Conservation (phyloP, 2,888 invertebrate species). For the Hedya salicella region DNA sequence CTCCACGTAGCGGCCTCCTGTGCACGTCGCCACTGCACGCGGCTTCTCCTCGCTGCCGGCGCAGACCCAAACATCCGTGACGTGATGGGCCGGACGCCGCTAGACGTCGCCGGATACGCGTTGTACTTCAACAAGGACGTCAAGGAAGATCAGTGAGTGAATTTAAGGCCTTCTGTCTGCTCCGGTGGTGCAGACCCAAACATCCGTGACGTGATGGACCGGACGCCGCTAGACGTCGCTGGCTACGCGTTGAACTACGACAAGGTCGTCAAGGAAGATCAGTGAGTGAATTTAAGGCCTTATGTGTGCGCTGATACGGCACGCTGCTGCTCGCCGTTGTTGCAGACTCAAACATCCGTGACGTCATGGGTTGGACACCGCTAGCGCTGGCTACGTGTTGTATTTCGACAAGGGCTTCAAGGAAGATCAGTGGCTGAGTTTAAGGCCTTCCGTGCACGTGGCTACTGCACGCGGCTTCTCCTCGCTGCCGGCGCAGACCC, state of each 20-base stretch:
- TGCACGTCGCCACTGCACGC: conserved; percentile 76
- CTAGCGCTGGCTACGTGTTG: no score
- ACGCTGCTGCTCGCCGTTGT: no score
- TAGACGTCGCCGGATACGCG: conserved; percentile 80
- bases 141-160: conserved; percentile 47
- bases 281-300: conserved; percentile 46
- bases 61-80: conserved; percentile 77
- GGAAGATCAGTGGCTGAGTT: no score
- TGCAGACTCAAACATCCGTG: no score
- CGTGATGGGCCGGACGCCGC: conserved; percentile 71
- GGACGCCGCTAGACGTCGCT: no score
- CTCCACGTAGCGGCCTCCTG: conserved; percentile 85
- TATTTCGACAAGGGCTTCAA: no score
- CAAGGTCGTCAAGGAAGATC: conserved; percentile 52
- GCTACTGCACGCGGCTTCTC: conserved; percentile 78
- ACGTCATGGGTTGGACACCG: no score
- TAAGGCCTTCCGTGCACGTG: conserved; percentile 77
- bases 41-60: conserved; percentile 79
- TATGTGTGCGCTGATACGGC: no score
- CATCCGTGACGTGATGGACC: no score
- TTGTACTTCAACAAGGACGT: conserved; percentile 63
- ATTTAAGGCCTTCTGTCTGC: no score
- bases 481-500: conserved; percentile 80
- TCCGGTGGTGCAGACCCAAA: no score
- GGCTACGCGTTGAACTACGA: conserved; percentile 71